Evolutionary conservation across 2,888 invertebrate species (phyloP), one percentile per base, ranked within the genome.

Genomic region (Pollenia amentaria): DNA sequence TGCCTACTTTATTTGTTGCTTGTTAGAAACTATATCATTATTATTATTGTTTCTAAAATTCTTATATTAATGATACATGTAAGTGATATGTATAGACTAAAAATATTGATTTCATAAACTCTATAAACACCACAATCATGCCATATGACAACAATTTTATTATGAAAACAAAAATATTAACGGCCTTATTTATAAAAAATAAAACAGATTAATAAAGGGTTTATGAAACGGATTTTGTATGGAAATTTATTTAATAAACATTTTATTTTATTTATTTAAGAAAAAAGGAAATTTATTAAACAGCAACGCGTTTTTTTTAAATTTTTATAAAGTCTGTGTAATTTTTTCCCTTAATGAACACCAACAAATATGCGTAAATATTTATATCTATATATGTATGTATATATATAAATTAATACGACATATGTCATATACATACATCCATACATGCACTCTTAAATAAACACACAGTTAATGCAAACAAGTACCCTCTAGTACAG

Each of bases 31-130:
- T 29, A 29, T 29, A 29, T 6, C 29, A 29, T 29, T 29, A 29
- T 29, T 6, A 29, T 6, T 29, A 29, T 29, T 29, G 29, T 29
- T 4, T 29, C 6, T 6, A 57, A 57, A 78, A 69, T 60, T 70
- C 9, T 51, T 80, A 64, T 38, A 42, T n/a, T 51, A 57, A 72
- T 53, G 18, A 62, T 48, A 62, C 3, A 62, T n/a, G n/a, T n/a
- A 53, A 12, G 38, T 29, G 38, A 57, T 79, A 62, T 70, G 53
- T 70, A 53, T 60, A 79, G 62, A 62, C 16, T 16, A 44, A 79
- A 70, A 38, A 57, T 79, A 79, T 79, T 79, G 79, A 79, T 79
- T 70, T 16, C 42, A 70, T 62, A 53, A 57, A 51, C 42, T 51
- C 42, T 53, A 12, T 51, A 42, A 51, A 44, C 8, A 16, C 51